Percentiles rank a stretch among this genome's conserved stretches.
phyloP scores from a whole-genome alignment of 2,113 vertebrate genomes.

The Hoplias malabaricus region DNA sequence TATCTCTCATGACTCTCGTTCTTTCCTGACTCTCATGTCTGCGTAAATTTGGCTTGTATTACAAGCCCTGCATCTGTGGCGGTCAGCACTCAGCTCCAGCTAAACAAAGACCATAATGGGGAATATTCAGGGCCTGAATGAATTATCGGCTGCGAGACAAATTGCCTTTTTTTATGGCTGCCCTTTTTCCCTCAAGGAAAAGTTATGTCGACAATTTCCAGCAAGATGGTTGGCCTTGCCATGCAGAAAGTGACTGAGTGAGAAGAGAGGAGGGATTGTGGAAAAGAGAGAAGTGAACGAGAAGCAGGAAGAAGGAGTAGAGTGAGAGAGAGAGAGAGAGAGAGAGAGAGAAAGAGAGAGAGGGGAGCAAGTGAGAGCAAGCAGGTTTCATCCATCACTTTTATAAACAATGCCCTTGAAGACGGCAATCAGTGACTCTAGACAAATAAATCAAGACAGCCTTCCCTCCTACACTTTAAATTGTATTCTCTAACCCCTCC shows the following conservation, averaged over 20 bases:
- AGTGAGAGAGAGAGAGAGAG: not conserved
- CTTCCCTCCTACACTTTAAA: constrained; percentile 54
- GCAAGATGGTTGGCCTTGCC: constrained; percentile 33
- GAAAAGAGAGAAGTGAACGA: constrained; percentile 7
- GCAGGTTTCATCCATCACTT: constrained; percentile 65
- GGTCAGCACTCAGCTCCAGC: not conserved
- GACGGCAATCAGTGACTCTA: constrained; percentile 60
- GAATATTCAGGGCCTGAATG: constrained; percentile 49
- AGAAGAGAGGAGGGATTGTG: not conserved
- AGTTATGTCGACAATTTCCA: constrained; percentile 50
- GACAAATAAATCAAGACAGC: constrained; percentile 64
- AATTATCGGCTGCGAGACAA: constrained; percentile 59
- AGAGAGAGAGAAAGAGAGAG: constrained; percentile 1
- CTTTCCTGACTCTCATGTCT: not conserved
- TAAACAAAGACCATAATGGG: constrained; percentile 32
- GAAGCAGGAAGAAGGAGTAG: constrained; percentile 2
- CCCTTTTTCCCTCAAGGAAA: constrained; percentile 47
- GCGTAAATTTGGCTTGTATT: constrained; percentile 21
- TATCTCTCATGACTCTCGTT: not conserved
- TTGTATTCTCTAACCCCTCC: constrained; percentile 33
- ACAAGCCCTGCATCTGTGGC: constrained; percentile 23
- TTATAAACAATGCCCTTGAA: constrained; percentile 69
- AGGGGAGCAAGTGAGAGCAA: constrained; percentile 23
- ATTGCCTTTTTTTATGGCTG: constrained; percentile 54
- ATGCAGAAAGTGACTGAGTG: constrained; percentile 33